Evolutionary conservation across 2,888 invertebrate species (phyloP).

Genomic region (Osmoderma eremita): DNA sequence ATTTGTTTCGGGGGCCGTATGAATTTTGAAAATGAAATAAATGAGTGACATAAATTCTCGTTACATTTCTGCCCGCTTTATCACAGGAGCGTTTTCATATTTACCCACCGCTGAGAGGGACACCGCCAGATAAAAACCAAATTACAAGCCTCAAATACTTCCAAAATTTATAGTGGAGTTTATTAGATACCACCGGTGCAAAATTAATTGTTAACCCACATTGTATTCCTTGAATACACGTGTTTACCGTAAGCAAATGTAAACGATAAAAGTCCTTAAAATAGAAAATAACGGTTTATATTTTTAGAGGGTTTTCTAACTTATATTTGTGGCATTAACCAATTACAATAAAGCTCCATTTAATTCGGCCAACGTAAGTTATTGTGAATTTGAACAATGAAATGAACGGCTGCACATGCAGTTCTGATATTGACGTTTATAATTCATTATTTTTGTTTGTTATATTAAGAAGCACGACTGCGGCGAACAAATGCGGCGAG

Average conservation of each 20-base stretch:
- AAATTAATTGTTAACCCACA: conserved; percentile 44
- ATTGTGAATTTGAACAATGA: no score
- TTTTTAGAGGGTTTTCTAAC: no score
- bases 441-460: no score
- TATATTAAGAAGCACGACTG: no score
- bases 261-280: not conserved
- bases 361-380: no score
- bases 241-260: not conserved
- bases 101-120: conserved; percentile 14
- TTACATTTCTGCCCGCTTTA: conserved; percentile 24
- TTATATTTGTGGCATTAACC: no score
- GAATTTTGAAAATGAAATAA: conserved; percentile 36
- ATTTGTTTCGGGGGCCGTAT: conserved; percentile 10
- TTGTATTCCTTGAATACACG: conserved; percentile 42
- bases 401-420: no score
- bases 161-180: conserved; percentile 33
- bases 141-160: conserved; percentile 37
- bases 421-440: no score
- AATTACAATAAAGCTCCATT: no score
- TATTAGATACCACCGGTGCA: conserved; percentile 37
- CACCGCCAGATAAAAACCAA: conserved; percentile 29
- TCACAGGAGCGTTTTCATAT: conserved; percentile 19
- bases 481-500: no score
- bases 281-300: no score
- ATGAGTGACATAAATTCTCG: conserved; percentile 29